Evolutionary conservation across 2,888 invertebrate species (phyloP).

Genomic region (Epirrita christyi): DNA sequence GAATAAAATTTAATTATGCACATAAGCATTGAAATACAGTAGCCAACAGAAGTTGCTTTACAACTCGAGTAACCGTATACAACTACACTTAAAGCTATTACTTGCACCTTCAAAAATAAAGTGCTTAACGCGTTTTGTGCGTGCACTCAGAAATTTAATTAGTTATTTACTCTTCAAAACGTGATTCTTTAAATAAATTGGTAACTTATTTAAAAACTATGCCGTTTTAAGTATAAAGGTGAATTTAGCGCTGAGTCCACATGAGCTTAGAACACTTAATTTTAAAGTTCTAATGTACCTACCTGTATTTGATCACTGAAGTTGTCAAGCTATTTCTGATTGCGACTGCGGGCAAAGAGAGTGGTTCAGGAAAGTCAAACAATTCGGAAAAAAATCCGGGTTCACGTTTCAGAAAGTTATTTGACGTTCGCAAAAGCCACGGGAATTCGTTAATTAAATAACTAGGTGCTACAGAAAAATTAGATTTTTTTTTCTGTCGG

Average conservation of each 20-base stretch:
- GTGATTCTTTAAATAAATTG: too few species aligned
- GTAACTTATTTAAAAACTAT: too few species aligned
- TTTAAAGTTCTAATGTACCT: neutral
- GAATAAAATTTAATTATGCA: neutral
- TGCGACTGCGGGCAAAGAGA: conserved; percentile 2
- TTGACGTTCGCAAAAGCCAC: conserved; percentile 34
- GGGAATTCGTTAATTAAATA: conserved; percentile 41
- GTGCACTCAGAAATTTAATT: too few species aligned
- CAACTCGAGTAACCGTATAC: neutral
- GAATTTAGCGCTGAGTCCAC: too few species aligned
- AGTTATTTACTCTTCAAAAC: too few species aligned
- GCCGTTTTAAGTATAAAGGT: too few species aligned
- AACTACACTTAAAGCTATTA: neutral
- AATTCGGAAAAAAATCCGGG: conserved; percentile 23
- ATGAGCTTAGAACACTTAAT: too few species aligned
- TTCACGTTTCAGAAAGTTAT: conserved; percentile 34
- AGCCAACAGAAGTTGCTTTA: neutral
- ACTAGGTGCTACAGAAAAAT: conserved; percentile 18
- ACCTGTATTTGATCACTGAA: neutral
- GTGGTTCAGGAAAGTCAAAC: conserved; percentile 19
- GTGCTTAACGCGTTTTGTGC: neutral
- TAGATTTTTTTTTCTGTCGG: conserved; percentile 14
- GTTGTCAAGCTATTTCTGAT: conserved; percentile 35
- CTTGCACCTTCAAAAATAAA: neutral
- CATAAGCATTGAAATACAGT: neutral